Evolutionary conservation across 2,888 invertebrate genomes (phyloP).

Genomic region (Eupithecia insigniata): DNA sequence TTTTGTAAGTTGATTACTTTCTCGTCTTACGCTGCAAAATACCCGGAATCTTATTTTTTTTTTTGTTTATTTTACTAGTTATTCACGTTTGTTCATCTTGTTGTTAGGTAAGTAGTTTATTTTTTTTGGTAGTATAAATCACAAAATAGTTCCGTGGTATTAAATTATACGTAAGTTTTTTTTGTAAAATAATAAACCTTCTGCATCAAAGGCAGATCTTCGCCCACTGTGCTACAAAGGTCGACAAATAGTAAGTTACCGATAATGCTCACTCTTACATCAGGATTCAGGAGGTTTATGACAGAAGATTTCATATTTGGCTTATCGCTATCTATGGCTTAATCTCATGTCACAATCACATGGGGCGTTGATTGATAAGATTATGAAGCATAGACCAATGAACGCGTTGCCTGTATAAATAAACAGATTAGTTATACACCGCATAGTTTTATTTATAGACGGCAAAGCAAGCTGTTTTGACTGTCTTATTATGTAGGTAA

Average conservation of each 20-base stretch:
- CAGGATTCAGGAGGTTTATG: neutral
- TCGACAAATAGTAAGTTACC: neutral
- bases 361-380: slow-evolving; percentile 5
- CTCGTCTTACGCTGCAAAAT: no score
- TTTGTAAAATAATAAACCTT: no score
- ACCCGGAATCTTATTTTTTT: no score
- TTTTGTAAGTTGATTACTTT: no score
- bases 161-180: no score
- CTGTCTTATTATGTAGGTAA: neutral
- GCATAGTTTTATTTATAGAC: neutral
- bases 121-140: no score
- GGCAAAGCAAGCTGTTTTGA: neutral
- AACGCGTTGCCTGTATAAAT: slow-evolving; percentile 16
- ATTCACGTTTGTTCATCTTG: no score
- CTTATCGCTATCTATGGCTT: neutral
- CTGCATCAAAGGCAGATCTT: no score
- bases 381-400: slow-evolving; percentile 8
- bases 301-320: neutral
- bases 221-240: no score
- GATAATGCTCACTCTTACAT: neutral
- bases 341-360: neutral
- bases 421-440: slow-evolving; percentile 21
- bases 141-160: no score
- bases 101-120: no score
- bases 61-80: no score